Evolutionary conservation across 2,113 vertebrate species (phyloP).

Genomic region (Pachypanchax playfairii): DNA sequence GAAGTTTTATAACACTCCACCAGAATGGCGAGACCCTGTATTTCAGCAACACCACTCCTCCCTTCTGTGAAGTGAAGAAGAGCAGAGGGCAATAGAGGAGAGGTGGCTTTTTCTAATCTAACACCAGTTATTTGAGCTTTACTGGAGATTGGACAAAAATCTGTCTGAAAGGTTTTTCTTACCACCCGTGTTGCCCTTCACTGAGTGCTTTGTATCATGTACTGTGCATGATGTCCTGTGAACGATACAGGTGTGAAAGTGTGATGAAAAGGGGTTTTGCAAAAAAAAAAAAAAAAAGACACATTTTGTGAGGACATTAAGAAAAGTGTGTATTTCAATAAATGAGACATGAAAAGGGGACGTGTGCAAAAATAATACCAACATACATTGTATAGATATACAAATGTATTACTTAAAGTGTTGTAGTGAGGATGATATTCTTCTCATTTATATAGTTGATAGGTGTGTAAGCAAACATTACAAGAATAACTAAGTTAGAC

Average conservation of each 20-base stretch:
- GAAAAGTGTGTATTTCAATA: slow-evolving; percentile 16
- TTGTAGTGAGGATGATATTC: too few species aligned
- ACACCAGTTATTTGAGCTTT: slow-evolving; percentile 52
- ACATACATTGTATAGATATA: too few species aligned
- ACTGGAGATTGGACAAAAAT: slow-evolving; percentile 49
- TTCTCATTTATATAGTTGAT: too few species aligned
- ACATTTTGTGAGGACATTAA: slow-evolving; percentile 27
- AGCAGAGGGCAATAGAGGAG: slow-evolving; percentile 35
- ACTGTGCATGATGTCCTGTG: slow-evolving; percentile 10
- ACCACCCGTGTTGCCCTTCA: slow-evolving; percentile 5
- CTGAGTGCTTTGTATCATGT: slow-evolving; percentile 14
- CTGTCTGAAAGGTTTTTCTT: slow-evolving; percentile 35
- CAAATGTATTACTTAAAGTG: too few species aligned
- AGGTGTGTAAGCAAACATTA: too few species aligned
- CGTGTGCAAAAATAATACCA: too few species aligned
- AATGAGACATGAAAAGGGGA: too few species aligned
- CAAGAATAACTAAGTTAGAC: too few species aligned
- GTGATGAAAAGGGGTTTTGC: not conserved
- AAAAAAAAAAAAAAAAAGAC: not conserved
- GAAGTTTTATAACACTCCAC: slow-evolving; percentile 20
- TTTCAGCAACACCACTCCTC: slow-evolving; percentile 26
- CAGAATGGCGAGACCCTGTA: slow-evolving; percentile 15
- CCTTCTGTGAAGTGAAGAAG: slow-evolving; percentile 26
- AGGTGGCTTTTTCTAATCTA: slow-evolving; percentile 52
- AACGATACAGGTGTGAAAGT: slow-evolving; percentile 20